Conservation (phyloP, 2,888 invertebrate genomes). For the Torymus texanus region DNA sequence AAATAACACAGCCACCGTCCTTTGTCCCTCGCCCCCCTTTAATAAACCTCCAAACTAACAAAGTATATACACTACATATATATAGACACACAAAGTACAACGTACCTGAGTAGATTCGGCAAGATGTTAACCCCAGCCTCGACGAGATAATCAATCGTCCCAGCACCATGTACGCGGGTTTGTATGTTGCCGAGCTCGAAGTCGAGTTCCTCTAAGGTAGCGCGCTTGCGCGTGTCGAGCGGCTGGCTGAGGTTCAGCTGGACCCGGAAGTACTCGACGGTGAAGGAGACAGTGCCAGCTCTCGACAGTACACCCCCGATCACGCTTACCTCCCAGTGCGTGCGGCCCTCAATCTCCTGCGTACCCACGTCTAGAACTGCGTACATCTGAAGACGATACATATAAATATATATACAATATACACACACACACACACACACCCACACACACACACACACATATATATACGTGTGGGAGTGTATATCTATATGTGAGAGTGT, state of each 20-base stretch:
- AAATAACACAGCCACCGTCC: too few relatives aligned
- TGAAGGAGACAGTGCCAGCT: slow-evolving; percentile 85
- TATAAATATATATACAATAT: too few relatives aligned
- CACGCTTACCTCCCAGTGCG: slow-evolving; percentile 86
- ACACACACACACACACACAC: too few relatives aligned
- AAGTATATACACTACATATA: too few relatives aligned
- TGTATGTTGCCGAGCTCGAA: slow-evolving; percentile 90
- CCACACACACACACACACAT: too few relatives aligned
- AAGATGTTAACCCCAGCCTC: slow-evolving; percentile 88
- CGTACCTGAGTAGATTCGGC: slow-evolving; percentile 85
- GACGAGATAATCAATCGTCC: slow-evolving; percentile 89
- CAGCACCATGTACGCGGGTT: slow-evolving; percentile 88
- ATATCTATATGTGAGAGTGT: too few relatives aligned
- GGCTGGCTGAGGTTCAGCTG: slow-evolving; percentile 84
- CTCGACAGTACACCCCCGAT: slow-evolving; percentile 82
- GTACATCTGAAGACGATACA: slow-evolving; percentile 69
- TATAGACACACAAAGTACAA: neutral
- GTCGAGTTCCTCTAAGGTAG: slow-evolving; percentile 84
- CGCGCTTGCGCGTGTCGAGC: slow-evolving; percentile 85
- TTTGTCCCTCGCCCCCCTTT: too few relatives aligned
- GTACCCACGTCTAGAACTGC: slow-evolving; percentile 86
- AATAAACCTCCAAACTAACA: too few relatives aligned
- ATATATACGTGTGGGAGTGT: too few relatives aligned
- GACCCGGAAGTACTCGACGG: slow-evolving; percentile 86
- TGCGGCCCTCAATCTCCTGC: slow-evolving; percentile 85